A percentile compares a stretch with the other conserved stretches of the same genome.
Evolutionary conservation across 2,113 vertebrate species (phyloP).

Genomic region (Mormoops blainvillei): DNA sequence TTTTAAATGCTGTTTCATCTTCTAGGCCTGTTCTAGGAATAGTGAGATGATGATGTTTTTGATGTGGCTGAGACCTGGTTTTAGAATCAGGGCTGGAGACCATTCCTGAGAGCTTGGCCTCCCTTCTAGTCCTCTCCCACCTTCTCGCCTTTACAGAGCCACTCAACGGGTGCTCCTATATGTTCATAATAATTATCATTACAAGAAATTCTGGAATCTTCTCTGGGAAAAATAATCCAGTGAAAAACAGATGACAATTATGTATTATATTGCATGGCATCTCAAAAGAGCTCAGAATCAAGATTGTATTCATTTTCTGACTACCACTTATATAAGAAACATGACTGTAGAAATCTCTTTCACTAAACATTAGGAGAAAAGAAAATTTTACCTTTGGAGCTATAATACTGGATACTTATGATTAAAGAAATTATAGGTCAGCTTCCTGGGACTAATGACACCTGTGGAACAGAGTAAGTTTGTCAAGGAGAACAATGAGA

Average conservation of each 20-base stretch:
- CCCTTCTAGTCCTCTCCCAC: not conserved
- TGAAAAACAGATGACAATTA: not conserved
- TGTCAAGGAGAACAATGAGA: constrained; percentile 31
- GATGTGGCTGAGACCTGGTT: not conserved
- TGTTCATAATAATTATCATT: not conserved
- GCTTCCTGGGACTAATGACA: constrained; percentile 23
- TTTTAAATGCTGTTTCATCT: not conserved
- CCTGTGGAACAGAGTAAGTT: not conserved
- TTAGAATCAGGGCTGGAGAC: not conserved
- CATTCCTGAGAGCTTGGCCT: not conserved
- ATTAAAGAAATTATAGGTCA: constrained; percentile 36
- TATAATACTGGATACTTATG: constrained; percentile 16
- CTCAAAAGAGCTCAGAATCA: not conserved
- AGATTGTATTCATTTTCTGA: not conserved
- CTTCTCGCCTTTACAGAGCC: not conserved
- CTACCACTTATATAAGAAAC: not conserved
- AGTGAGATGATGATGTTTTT: not conserved
- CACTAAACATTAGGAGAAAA: not conserved
- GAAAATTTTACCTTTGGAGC: not conserved
- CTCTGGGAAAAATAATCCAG: not conserved
- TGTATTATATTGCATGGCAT: not conserved
- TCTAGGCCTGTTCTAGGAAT: not conserved
- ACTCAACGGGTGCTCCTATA: not conserved
- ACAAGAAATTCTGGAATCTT: constrained; percentile 7
- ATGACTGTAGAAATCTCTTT: not conserved